phyloP scores from a whole-genome alignment of 1,140 invertebrate genomes.

The Procambarus clarkii region DNA sequence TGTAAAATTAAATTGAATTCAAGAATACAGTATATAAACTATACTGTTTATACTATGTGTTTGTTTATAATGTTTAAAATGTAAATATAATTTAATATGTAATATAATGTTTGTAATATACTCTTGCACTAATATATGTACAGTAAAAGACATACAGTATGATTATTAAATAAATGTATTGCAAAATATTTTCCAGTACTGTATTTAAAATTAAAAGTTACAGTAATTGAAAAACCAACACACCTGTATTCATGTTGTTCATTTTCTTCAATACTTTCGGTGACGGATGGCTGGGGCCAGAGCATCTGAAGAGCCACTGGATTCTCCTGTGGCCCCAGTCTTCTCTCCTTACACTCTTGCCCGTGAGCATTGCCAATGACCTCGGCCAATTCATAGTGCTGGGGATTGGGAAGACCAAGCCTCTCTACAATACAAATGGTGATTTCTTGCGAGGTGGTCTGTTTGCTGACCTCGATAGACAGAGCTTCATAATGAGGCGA shows the following conservation, averaged over 20 bases:
- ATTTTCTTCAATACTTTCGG: constrained; percentile 70
- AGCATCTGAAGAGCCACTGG: constrained; percentile 94
- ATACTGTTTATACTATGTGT: too few relatives aligned
- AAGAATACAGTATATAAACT: too few relatives aligned
- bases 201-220: too few relatives aligned
- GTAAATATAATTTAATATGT: too few relatives aligned
- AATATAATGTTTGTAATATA: too few relatives aligned
- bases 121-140: too few relatives aligned
- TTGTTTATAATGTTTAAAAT: too few relatives aligned
- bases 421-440: constrained; percentile 90
- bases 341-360: constrained; percentile 93
- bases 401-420: constrained; percentile 82
- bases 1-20: too few relatives aligned
- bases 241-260: constrained; percentile 74
- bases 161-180: too few relatives aligned
- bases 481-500: constrained; percentile 92
- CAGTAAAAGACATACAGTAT: too few relatives aligned
- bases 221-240: neutral
- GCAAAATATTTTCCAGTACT: too few relatives aligned
- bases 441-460: constrained; percentile 92
- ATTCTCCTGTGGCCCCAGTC: constrained; percentile 89
- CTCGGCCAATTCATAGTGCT: constrained; percentile 92
- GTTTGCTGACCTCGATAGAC: constrained; percentile 93
- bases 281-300: constrained; percentile 85
- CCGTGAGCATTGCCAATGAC: constrained; percentile 88